Evolutionary conservation across 2,797 vertebrate genomes (phyloP), one percentile per base, ranked within the genome.

Genomic region (Sus cebifrons): DNA sequence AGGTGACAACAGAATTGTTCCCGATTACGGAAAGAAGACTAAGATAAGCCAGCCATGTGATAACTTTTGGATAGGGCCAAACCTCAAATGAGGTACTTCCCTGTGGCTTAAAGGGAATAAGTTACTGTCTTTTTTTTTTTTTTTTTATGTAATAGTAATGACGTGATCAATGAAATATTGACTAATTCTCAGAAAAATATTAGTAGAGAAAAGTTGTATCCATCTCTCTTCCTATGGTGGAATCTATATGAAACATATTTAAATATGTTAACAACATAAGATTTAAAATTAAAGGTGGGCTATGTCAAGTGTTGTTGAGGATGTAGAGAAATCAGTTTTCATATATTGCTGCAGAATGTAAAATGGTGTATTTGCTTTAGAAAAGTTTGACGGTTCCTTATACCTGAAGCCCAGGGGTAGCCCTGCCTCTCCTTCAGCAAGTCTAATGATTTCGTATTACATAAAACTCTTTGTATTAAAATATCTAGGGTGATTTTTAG

Each of bases 111-210:
- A 94, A 88, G 71, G 18, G 27, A 67, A 67, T 10, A 29, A 56
- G 12, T 65, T 67, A 67, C 0, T 0, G 12, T 36, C 36, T 36
- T 36, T 36, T 36, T 36, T 36, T 36, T 36, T 36, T 36, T 36
- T 62, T 40, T 10, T 36, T 70, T 91, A 67, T 49, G 3, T 23
- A 91, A 36, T 64, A 29, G 13, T n/a, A 73, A 54, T 70, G 7
- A 73, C 78, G 58, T 54, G 16, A 58, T 81, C 44, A 49, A 56
- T 65, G 71, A 2, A 70, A 91, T 11, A 70, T 14, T 40, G 6
- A 71, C 4, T 16, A 89, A 75, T 23, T 81, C 9, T 20, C n/a
- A 16, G 36, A 3, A n/a, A 68, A 90, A 89, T 29, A n/a, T 73
- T 27, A 77, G 25, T 5, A 40, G 15, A 27, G 3, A 32, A 91